phyloP scores from a whole-genome alignment of 2,888 invertebrate genomes.

The Eugnorisma glareosa region DNA sequence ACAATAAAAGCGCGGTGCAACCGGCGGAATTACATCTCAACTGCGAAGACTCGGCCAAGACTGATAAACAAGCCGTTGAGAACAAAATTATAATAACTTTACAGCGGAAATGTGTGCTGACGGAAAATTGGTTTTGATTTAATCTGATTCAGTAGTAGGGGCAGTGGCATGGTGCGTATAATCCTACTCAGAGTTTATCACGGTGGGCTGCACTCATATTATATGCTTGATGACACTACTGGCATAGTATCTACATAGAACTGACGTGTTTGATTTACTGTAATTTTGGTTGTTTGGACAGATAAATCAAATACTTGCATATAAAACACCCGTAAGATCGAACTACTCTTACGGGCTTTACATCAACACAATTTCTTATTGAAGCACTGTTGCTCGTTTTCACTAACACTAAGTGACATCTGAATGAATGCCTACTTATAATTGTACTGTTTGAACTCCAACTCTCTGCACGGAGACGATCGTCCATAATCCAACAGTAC shows the following conservation, averaged over 20 bases:
- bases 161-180: too few species aligned
- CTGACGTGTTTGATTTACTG: background rate
- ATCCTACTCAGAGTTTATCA: conserved; percentile 1
- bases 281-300: background rate
- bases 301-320: background rate
- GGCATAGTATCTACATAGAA: background rate
- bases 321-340: too few species aligned
- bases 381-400: background rate
- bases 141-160: conserved; percentile 4
- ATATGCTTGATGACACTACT: background rate
- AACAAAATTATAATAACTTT: conserved; percentile 36
- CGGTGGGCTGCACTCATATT: background rate
- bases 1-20: conserved; percentile 58
- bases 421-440: background rate
- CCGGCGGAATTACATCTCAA: conserved; percentile 37
- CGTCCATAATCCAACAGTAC: too few species aligned
- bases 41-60: background rate
- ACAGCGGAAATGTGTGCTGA: conserved; percentile 11
- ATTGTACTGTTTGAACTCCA: too few species aligned
- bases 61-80: conserved; percentile 28
- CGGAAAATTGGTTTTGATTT: conserved; percentile 13
- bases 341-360: too few species aligned
- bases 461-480: too few species aligned
- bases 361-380: background rate
- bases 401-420: background rate